Evolutionary conservation across 2,797 vertebrate genomes (phyloP), one percentile per base, ranked within the genome.

Genomic region (Manis pentadactyla): DNA sequence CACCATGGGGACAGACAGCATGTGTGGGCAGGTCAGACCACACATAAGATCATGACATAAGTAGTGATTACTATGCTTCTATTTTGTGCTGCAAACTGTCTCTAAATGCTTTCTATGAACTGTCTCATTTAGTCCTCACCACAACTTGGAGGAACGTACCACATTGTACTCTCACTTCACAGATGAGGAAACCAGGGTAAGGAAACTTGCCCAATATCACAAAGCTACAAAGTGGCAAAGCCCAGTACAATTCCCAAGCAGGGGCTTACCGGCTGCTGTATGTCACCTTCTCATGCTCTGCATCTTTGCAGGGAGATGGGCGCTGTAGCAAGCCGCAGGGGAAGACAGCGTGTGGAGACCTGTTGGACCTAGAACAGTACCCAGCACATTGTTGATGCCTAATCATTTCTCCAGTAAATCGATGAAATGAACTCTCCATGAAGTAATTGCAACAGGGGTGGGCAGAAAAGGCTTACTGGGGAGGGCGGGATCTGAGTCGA

Each of bases 341-440:
- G 42, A 74, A 53, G 23, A 51, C 3, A 10, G 29, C 12, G 59
- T 53, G 13, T 1, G 11, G 51, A 46, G 53, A 74, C 1, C n/a
- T 0, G 0, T 3, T n/a, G 42, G 49, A 63, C 19, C n/a, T 19
- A 59, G 13, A 66, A 27, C 1, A 39, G 31, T 8, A 5, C 25
- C 14, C 14, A 53, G 11, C 2, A 19, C 66, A 1, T 25, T 64
- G 25, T 18, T 46, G 61, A 39, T 87, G 31, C 51, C 46, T 55
- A 34, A 7, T 46, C 39, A 55, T 18, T n/a, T 63, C 27, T 69
- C 23, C 49, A 21, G 71, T 5, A 23, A 85, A 42, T 78, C 57
- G 86, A 49, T 51, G 53, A 78, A n/a, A 61, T 25, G 39, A 46
- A 57, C 39, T 57, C 4, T 5, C 18, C 7, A 55, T 7, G 81